A percentile compares a stretch with the other conserved stretches of the same genome.
Evolutionary conservation across 2,888 invertebrate species (phyloP).

Genomic region (Cephonodes hylas): DNA sequence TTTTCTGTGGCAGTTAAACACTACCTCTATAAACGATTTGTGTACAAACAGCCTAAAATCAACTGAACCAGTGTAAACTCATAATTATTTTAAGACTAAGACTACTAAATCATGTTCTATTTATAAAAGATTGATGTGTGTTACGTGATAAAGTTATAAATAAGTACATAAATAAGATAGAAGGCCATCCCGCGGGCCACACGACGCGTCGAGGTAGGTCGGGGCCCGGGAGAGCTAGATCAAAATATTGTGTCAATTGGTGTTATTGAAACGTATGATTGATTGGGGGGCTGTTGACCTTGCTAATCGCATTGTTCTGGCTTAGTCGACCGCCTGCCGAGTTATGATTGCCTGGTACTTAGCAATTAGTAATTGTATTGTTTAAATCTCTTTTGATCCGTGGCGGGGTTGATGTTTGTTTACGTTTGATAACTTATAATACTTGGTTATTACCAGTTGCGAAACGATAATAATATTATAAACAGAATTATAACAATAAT

Average conservation of each 20-base stretch:
- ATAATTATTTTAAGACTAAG: not conserved
- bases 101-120: constrained; percentile 20
- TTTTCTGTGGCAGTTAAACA: no score
- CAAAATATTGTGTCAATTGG: constrained; percentile 33
- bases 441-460: not conserved
- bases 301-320: constrained; percentile 48
- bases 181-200: constrained; percentile 55
- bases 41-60: not conserved
- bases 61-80: not conserved
- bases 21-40: no score
- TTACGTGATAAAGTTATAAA: constrained; percentile 65
- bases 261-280: constrained; percentile 42
- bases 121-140: constrained; percentile 18
- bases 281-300: constrained; percentile 31
- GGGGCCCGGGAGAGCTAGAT: constrained; percentile 50
- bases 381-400: constrained; percentile 2
- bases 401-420: not conserved
- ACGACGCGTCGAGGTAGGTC: constrained; percentile 67
- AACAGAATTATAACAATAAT: no score
- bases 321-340: constrained; percentile 39
- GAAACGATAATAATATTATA: no score
- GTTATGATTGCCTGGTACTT: constrained; percentile 38
- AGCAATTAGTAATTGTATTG: constrained; percentile 10
- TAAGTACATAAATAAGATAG: constrained; percentile 66
- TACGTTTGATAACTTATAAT: not conserved